phyloP scores from a whole-genome alignment of 2,888 invertebrate genomes.

The Mechanitis messenoides region DNA sequence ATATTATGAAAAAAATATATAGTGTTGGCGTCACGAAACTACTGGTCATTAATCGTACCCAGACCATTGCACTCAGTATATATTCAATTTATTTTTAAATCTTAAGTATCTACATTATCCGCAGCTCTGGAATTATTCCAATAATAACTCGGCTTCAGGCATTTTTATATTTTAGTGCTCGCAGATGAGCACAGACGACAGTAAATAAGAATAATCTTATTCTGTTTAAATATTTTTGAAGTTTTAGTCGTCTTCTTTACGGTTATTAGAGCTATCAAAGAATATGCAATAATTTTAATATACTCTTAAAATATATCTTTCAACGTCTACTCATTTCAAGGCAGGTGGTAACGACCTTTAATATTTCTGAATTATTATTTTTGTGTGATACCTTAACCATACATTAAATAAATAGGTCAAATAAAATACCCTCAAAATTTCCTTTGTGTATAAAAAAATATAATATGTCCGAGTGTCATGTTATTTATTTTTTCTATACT shows the following conservation, averaged over 20 bases:
- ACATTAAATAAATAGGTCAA: too few species aligned
- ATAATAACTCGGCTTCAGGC: constrained; percentile 51
- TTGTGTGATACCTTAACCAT: too few species aligned
- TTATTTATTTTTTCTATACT: too few species aligned
- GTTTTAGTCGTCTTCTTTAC: not conserved
- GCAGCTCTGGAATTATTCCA: constrained; percentile 61
- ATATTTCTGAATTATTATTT: too few species aligned
- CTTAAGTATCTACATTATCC: constrained; percentile 22
- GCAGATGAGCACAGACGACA: constrained; percentile 6
- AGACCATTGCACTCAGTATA: constrained; percentile 24
- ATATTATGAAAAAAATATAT: not conserved
- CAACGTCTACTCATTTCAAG: not conserved
- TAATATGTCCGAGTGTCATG: too few species aligned
- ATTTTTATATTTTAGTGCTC: constrained; percentile 37
- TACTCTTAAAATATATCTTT: not conserved
- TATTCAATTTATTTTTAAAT: constrained; percentile 24
- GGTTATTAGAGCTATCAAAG: not conserved
- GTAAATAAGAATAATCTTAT: constrained; percentile 3
- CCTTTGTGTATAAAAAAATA: too few species aligned
- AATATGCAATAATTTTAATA: not conserved
- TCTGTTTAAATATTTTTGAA: not conserved
- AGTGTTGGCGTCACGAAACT: constrained; percentile 3
- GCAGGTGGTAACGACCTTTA: too few species aligned
- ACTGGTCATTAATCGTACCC: constrained; percentile 15
- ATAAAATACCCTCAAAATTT: too few species aligned